Conservation (phyloP, 2,797 vertebrate genomes). For the Columba guinea region DNA sequence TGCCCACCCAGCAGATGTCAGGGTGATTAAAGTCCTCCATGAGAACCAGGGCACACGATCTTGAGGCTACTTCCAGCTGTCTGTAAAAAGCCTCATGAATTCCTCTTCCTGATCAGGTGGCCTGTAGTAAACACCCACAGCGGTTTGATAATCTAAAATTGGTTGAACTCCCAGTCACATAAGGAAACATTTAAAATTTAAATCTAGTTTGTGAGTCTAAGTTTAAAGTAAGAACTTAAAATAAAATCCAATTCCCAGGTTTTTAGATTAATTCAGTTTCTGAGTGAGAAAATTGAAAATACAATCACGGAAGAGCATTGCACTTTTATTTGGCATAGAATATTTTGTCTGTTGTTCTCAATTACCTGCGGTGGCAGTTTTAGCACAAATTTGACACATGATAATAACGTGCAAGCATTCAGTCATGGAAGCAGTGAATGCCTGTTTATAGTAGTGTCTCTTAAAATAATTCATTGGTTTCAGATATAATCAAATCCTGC, state of each 20-base stretch:
- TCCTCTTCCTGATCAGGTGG: no score
- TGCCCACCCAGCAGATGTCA: no score
- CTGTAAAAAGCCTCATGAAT: no score
- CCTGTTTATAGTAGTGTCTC: neutral
- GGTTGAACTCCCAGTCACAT: neutral
- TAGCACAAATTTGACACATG: neutral
- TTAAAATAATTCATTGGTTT: neutral
- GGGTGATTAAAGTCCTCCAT: no score
- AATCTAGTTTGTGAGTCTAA: neutral
- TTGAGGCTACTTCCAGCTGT: no score
- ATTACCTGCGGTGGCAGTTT: neutral
- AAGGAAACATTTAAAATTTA: neutral
- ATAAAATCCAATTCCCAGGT: neutral
- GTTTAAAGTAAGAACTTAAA: neutral
- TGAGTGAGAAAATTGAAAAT: neutral
- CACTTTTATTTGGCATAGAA: neutral
- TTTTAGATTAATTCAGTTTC: neutral
- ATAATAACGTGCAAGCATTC: neutral
- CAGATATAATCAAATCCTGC: neutral
- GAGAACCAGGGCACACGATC: no score
- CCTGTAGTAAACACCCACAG: no score
- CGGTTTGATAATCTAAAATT: neutral
- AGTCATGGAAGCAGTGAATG: neutral
- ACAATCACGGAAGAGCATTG: neutral
- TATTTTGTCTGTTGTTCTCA: neutral